Conservation (phyloP, 2,888 invertebrate genomes). For the Sphaeridia pumilis region DNA sequence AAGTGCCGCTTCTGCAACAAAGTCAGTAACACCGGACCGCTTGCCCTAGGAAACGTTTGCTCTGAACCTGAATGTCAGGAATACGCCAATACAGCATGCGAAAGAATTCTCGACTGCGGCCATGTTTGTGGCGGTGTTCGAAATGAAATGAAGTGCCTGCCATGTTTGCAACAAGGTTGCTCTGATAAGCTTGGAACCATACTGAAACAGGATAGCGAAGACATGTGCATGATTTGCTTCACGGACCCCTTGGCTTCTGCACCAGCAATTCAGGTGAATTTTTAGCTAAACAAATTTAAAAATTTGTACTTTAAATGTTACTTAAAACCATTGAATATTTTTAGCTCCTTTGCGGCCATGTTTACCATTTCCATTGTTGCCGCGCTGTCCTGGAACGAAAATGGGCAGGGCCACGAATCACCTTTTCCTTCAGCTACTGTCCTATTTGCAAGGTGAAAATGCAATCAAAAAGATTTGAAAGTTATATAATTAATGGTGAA, state of each 20-base stretch:
- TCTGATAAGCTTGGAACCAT: conserved; percentile 33
- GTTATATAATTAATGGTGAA: neutral
- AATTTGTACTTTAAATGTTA: neutral
- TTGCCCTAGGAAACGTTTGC: conserved; percentile 88
- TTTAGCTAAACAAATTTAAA: neutral
- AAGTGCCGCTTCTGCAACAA: conserved; percentile 85
- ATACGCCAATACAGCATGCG: conserved; percentile 68
- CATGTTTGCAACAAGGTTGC: conserved; percentile 81
- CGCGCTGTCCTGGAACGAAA: conserved; percentile 68
- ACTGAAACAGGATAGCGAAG: conserved; percentile 90
- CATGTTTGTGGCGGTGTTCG: conserved; percentile 91
- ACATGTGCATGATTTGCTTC: conserved; percentile 99
- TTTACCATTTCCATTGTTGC: conserved; percentile 89
- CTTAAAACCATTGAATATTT: conserved; percentile 14
- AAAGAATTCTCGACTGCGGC: conserved; percentile 69
- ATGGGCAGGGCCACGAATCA: conserved; percentile 92
- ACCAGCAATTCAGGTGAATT: conserved; percentile 72
- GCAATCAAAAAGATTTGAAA: conserved; percentile 27
- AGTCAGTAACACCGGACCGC: conserved; percentile 61
- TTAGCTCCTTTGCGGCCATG: conserved; percentile 83
- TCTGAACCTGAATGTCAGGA: conserved; percentile 88
- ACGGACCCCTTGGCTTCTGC: conserved; percentile 92
- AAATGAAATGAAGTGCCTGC: conserved; percentile 68
- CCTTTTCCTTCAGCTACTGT: conserved; percentile 89
- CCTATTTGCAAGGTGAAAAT: conserved; percentile 97